phyloP scores from a whole-genome alignment of 2,888 invertebrate species.

The Kuschelorhynchus macadamiae region DNA sequence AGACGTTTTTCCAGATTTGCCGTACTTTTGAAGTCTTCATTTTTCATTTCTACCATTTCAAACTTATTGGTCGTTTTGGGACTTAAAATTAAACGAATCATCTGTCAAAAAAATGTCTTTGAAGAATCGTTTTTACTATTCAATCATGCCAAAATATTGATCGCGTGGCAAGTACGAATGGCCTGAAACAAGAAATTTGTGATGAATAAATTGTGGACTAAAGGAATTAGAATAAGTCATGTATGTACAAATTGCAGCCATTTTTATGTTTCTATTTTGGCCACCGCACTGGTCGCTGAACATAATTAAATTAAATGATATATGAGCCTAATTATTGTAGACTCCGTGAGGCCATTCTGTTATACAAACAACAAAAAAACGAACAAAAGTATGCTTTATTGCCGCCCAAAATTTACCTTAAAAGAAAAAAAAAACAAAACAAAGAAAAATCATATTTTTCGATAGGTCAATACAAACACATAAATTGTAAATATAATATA shows the following conservation, averaged over 20 bases:
- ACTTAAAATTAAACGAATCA: slow-evolving; percentile 18
- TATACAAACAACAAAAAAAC: too few relatives aligned
- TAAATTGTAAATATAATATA: too few relatives aligned
- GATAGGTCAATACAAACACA: too few relatives aligned
- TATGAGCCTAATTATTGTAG: too few relatives aligned
- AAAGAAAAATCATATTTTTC: too few relatives aligned
- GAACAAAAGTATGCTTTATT: too few relatives aligned
- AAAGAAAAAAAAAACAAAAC: too few relatives aligned
- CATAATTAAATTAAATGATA: too few relatives aligned
- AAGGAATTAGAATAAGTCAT: slow-evolving; percentile 26
- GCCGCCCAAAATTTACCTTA: too few relatives aligned
- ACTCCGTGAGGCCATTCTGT: too few relatives aligned
- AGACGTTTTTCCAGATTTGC: not conserved
- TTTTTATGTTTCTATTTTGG: too few relatives aligned
- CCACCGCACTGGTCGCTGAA: too few relatives aligned
- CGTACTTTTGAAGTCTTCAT: slow-evolving; percentile 4
- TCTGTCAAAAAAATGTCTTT: slow-evolving; percentile 13
- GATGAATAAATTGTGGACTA: slow-evolving; percentile 1
- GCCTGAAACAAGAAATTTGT: slow-evolving; percentile 6
- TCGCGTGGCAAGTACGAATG: slow-evolving; percentile 46
- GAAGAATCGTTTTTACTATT: slow-evolving; percentile 37
- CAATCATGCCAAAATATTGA: slow-evolving; percentile 50
- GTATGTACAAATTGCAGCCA: slow-evolving; percentile 44
- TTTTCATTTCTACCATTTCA: not conserved
- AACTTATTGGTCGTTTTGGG: slow-evolving; percentile 3